These are phyloP conservation scores for Podilymbus podiceps DNA, from an alignment of 2,113 vertebrate species.

Conservation along the genomic window DNA sequence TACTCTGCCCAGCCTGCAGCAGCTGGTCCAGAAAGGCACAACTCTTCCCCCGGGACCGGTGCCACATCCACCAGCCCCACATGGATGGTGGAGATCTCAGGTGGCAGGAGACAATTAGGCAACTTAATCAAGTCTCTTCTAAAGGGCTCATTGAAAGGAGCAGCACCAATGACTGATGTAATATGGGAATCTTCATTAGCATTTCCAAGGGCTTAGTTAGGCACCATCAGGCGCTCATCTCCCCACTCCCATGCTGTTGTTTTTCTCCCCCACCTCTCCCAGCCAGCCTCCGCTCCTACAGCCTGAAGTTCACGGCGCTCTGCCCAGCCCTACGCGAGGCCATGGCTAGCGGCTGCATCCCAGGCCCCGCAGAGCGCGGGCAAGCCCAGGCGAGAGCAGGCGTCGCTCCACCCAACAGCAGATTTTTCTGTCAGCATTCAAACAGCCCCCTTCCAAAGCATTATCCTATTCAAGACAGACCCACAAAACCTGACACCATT, in stretches of 20 bases:
- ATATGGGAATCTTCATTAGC: not conserved
- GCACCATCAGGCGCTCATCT: not conserved
- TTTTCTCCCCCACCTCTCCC: not conserved
- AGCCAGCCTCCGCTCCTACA: not conserved
- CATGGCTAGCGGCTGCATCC: not conserved
- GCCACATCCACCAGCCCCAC: not conserved
- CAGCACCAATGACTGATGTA: not conserved
- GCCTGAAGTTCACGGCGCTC: not conserved
- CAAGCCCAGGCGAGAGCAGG: not conserved
- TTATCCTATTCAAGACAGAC: not conserved
- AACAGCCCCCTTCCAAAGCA: not conserved
- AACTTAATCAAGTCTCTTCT: conserved; percentile 41
- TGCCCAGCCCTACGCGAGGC: not conserved
- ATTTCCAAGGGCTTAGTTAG: conserved; percentile 28
- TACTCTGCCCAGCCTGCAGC: not conserved
- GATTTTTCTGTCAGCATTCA: not conserved
- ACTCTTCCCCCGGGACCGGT: not conserved
- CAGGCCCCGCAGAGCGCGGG: accelerated
- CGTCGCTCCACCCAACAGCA: not conserved
- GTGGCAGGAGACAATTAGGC: not conserved
- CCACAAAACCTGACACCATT: not conserved
- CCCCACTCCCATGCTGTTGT: not conserved
- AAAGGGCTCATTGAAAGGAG: conserved; percentile 39
- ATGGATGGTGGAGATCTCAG: not conserved
- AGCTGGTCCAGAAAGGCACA: not conserved